A percentile compares a stretch with the other conserved stretches of the same genome.
Evolutionary conservation across 2,113 vertebrate genomes (phyloP).

Genomic region (Eulemur macaco): DNA sequence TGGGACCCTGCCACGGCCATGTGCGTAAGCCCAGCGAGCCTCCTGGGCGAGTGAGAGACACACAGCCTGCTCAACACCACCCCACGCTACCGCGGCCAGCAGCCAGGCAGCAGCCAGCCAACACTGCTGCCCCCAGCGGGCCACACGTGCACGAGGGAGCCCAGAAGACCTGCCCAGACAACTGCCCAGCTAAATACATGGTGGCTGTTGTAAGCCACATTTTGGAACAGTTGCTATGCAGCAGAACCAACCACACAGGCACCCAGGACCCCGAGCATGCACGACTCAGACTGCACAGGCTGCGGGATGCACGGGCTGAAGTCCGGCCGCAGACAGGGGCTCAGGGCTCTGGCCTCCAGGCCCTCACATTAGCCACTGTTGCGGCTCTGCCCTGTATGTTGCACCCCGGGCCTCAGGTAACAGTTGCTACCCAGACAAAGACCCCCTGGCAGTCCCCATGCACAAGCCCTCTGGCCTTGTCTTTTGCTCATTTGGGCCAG

Average conservation of each 20-base stretch:
- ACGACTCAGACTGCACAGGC: background rate
- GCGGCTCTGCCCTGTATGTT: background rate
- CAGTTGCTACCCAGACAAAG: background rate
- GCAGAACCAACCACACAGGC: background rate
- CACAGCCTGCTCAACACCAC: accelerated
- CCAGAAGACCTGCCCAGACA: background rate
- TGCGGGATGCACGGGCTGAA: background rate
- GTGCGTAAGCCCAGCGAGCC: background rate
- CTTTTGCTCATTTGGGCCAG: too few relatives aligned
- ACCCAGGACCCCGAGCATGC: background rate
- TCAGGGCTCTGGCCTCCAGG: background rate
- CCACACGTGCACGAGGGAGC: background rate
- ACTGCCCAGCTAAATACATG: accelerated
- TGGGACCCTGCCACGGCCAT: background rate
- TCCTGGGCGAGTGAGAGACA: background rate
- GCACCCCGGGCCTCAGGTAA: background rate
- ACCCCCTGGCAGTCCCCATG: accelerated
- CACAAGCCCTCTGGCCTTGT: background rate
- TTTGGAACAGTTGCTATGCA: background rate
- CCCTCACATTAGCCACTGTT: background rate
- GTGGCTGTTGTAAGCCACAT: background rate
- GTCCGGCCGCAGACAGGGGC: background rate
- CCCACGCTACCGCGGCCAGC: too few relatives aligned
- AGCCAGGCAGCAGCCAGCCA: accelerated
- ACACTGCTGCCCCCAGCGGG: background rate